Percentiles rank a stretch among this genome's conserved stretches.
phyloP scores from a whole-genome alignment of 2,113 vertebrate genomes.

The Amia ocellicauda region DNA sequence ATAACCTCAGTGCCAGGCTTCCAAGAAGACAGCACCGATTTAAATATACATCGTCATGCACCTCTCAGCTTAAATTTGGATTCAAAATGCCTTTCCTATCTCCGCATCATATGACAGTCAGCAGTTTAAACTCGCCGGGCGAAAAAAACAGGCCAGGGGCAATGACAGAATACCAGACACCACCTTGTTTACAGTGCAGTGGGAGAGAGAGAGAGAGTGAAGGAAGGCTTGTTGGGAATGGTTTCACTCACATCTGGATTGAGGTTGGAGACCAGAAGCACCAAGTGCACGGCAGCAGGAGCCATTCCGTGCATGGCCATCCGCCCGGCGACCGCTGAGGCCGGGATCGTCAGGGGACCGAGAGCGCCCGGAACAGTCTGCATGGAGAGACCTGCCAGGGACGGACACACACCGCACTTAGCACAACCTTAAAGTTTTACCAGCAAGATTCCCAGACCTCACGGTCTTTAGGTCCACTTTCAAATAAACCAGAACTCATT shows the following conservation, averaged over 20 bases:
- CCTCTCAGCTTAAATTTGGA: no score
- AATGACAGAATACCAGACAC: neutral
- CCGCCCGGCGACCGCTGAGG: constrained; percentile 49
- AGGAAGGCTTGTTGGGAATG: neutral
- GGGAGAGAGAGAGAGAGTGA: neutral
- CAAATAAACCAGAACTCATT: no score
- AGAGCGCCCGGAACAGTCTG: constrained; percentile 54
- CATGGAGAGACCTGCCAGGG: constrained; percentile 52
- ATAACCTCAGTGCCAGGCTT: no score
- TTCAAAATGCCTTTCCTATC: no score
- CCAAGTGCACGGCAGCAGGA: constrained; percentile 55
- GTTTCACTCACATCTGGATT: constrained; percentile 75
- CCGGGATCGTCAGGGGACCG: constrained; percentile 49
- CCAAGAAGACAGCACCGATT: no score
- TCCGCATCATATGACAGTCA: no score
- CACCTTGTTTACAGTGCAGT: no score
- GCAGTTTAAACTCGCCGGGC: no score
- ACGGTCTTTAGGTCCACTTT: no score
- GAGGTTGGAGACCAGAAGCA: constrained; percentile 79
- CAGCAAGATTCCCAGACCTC: neutral
- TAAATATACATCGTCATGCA: no score
- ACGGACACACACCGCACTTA: neutral
- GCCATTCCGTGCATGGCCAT: constrained; percentile 48
- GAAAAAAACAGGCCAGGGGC: neutral
- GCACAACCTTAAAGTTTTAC: no score